A percentile compares a stretch with the other conserved stretches of the same genome.
These are phyloP conservation scores for Volucella inflata DNA, from an alignment of 2,888 invertebrate genomes.

Conservation along the genomic window DNA sequence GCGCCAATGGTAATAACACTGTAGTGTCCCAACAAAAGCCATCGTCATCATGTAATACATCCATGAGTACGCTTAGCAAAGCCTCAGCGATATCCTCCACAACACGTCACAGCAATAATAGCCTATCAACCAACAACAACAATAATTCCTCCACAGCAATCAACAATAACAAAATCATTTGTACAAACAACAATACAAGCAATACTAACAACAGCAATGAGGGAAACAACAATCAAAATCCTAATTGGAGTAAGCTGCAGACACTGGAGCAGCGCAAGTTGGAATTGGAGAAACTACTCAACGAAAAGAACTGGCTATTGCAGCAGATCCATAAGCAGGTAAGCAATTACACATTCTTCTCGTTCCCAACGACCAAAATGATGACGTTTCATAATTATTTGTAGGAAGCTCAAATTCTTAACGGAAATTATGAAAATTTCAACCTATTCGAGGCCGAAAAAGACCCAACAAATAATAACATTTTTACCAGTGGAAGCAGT, in stretches of 20 bases:
- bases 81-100: conserved; percentile 52
- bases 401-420: conserved; percentile 81
- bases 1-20: conserved; percentile 37
- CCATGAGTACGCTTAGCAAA: conserved; percentile 37
- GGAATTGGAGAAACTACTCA: conserved; percentile 81
- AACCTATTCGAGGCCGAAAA: conserved; percentile 79
- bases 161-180: conserved; percentile 40
- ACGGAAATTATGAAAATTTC: conserved; percentile 81
- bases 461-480: not conserved
- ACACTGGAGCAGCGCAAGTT: conserved; percentile 81
- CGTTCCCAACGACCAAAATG: not conserved
- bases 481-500: not conserved
- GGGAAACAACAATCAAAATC: conserved; percentile 29
- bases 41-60: conserved; percentile 48
- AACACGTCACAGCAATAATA: conserved; percentile 55
- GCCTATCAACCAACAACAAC: conserved; percentile 41
- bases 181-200: conserved; percentile 62
- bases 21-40: conserved; percentile 36
- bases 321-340: conserved; percentile 82
- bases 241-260: conserved; percentile 77
- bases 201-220: conserved; percentile 75
- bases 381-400: not conserved
- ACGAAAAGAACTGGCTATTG: conserved; percentile 82
- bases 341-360: not conserved
- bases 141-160: conserved; percentile 36